Evolutionary conservation across 1,140 invertebrate genomes (phyloP).

Genomic region (Matsumurasca onukii): DNA sequence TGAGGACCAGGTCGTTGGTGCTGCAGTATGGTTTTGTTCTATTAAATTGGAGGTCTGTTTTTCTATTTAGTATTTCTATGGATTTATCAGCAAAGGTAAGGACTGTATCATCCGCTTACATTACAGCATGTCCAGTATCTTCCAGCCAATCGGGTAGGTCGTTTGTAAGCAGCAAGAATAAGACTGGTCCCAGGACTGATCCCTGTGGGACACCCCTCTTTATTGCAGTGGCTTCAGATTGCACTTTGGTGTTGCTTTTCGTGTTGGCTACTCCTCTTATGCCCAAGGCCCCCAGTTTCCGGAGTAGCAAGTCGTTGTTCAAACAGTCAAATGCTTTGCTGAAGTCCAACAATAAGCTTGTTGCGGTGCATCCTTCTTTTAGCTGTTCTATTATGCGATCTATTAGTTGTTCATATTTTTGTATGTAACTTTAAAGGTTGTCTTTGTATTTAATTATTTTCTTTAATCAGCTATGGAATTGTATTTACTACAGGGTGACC

Average conservation of each 20-base stretch:
- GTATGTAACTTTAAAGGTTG: too few relatives aligned
- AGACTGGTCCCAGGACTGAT: neutral
- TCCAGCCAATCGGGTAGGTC: neutral
- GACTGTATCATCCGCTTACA: neutral
- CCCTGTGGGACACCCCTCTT: neutral
- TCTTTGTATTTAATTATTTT: too few relatives aligned
- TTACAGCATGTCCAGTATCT: neutral
- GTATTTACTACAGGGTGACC: too few relatives aligned
- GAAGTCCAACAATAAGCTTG: neutral
- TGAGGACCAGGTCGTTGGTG: neutral
- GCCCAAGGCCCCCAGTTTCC: neutral
- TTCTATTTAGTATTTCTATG: neutral
- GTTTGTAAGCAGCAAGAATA: neutral
- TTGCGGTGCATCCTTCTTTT: neutral
- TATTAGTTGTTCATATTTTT: neutral
- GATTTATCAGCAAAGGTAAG: neutral
- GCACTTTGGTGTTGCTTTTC: neutral
- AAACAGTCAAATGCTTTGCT: constrained; percentile 21
- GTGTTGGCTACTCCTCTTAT: neutral
- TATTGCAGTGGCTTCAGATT: neutral
- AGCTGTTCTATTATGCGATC: neutral
- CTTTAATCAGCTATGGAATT: too few relatives aligned
- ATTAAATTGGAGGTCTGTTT: neutral
- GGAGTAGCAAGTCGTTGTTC: constrained; percentile 1
- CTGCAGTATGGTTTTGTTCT: neutral